These are phyloP conservation scores for Ceyx erithaca DNA, from an alignment of 2,797 vertebrate species.

Conservation along the genomic window DNA sequence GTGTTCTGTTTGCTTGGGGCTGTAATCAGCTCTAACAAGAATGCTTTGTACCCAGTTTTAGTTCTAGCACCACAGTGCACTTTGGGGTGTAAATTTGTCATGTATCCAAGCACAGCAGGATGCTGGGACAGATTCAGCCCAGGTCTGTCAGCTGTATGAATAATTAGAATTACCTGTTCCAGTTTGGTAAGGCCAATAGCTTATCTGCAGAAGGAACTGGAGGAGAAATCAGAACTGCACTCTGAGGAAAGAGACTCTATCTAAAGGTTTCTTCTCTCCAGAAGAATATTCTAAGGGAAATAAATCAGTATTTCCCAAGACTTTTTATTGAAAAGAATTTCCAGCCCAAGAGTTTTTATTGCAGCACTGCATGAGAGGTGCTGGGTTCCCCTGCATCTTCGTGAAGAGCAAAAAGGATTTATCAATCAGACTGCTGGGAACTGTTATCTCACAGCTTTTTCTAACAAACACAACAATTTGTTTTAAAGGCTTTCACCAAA, in stretches of 20 bases:
- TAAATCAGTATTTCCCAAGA: neutral
- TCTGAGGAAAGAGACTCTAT: neutral
- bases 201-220: neutral
- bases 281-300: neutral
- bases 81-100: conserved; percentile 56
- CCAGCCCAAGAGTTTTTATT: neutral
- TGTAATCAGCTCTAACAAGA: conserved; percentile 18
- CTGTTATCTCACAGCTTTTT: conserved; percentile 58
- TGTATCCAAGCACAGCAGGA: conserved; percentile 37
- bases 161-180: neutral
- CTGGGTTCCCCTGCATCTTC: neutral
- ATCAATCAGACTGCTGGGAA: conserved; percentile 49
- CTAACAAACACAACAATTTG: conserved; percentile 64
- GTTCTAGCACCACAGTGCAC: conserved; percentile 11
- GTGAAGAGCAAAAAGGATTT: conserved; percentile 24
- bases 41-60: neutral
- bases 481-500: conserved; percentile 71
- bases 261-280: neutral
- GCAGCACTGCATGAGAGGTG: neutral
- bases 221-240: neutral
- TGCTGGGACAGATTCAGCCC: neutral
- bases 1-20: conserved; percentile 20
- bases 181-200: neutral
- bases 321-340: neutral
- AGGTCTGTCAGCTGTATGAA: neutral